Percentiles rank a stretch among this genome's conserved stretches.
phyloP scores from a whole-genome alignment of 92 coral and sea anemone genomes.

The Siderastrea radians region DNA sequence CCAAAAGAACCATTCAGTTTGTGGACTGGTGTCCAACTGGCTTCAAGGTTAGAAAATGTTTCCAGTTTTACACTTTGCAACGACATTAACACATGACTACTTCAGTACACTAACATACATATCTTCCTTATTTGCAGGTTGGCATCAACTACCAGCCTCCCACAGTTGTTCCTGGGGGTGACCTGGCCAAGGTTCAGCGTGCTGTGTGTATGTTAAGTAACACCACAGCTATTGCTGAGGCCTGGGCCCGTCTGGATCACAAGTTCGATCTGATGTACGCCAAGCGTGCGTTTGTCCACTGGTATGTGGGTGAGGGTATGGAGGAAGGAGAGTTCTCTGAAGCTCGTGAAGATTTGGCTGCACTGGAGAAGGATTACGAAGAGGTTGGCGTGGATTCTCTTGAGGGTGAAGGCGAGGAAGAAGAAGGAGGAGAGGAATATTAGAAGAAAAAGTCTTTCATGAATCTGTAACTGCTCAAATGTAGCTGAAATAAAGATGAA shows the following conservation, averaged over 20 bases:
- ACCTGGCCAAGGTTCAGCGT: slow-evolving; percentile 93
- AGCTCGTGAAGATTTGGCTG: slow-evolving; percentile 98
- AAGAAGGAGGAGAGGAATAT: slow-evolving; percentile 43
- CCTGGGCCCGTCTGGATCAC: slow-evolving; percentile 98
- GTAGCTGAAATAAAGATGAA: background rate
- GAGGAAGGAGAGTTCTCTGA: slow-evolving; percentile 99
- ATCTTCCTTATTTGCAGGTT: slow-evolving; percentile 69
- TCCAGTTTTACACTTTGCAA: too few species aligned
- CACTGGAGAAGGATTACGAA: slow-evolving; percentile 97
- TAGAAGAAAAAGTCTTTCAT: background rate
- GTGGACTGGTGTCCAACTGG: slow-evolving; percentile 98
- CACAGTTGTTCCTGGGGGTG: slow-evolving; percentile 94
- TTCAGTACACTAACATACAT: background rate
- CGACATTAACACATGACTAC: background rate
- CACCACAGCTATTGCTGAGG: slow-evolving; percentile 97
- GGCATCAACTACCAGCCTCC: slow-evolving; percentile 96
- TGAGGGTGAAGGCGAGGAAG: slow-evolving; percentile 21
- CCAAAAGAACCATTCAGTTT: slow-evolving; percentile 97
- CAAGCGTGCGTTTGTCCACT: slow-evolving; percentile 98
- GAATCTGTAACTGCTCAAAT: background rate
- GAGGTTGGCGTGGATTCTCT: slow-evolving; percentile 89
- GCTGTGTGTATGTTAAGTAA: slow-evolving; percentile 96
- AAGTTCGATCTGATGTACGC: slow-evolving; percentile 97
- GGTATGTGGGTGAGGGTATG: slow-evolving; percentile 99
- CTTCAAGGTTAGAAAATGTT: slow-evolving; percentile 71